phyloP scores from a whole-genome alignment of 2,888 invertebrate species.

The Amphipoea lucens region DNA sequence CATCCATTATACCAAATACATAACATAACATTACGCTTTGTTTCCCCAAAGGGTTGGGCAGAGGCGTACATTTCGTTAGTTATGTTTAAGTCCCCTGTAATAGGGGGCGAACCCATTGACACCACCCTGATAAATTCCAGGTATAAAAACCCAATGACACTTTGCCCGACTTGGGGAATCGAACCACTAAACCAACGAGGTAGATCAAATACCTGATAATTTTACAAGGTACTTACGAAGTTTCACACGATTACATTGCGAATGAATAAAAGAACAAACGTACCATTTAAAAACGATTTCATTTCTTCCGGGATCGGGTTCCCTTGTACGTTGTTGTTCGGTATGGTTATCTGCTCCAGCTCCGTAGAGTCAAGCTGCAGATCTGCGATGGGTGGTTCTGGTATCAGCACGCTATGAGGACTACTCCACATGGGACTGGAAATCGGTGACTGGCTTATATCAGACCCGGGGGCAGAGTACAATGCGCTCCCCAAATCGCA shows the following conservation, averaged over 20 bases:
- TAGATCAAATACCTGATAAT: not conserved
- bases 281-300: slow-evolving; percentile 55
- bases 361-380: slow-evolving; percentile 79
- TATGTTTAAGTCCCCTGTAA: not conserved
- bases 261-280: slow-evolving; percentile 11
- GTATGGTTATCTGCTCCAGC: slow-evolving; percentile 66
- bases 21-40: not conserved
- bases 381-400: slow-evolving; percentile 72
- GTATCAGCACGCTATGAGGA: slow-evolving; percentile 64
- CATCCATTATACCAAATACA: not conserved
- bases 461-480: slow-evolving; percentile 52
- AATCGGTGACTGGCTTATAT: slow-evolving; percentile 50
- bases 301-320: slow-evolving; percentile 55
- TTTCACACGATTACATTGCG: not conserved
- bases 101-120: too few relatives aligned
- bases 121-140: too few relatives aligned
- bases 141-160: too few relatives aligned
- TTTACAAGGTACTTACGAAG: not conserved
- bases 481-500: slow-evolving; percentile 72
- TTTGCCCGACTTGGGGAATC: not conserved
- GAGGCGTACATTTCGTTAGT: not conserved
- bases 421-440: slow-evolving; percentile 63
- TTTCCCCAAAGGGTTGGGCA: not conserved
- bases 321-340: slow-evolving; percentile 26
- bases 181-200: not conserved